A percentile compares a stretch with the other conserved stretches of the same genome.
Conservation (phyloP, 1,140 invertebrate species). For the Ips typographus region DNA sequence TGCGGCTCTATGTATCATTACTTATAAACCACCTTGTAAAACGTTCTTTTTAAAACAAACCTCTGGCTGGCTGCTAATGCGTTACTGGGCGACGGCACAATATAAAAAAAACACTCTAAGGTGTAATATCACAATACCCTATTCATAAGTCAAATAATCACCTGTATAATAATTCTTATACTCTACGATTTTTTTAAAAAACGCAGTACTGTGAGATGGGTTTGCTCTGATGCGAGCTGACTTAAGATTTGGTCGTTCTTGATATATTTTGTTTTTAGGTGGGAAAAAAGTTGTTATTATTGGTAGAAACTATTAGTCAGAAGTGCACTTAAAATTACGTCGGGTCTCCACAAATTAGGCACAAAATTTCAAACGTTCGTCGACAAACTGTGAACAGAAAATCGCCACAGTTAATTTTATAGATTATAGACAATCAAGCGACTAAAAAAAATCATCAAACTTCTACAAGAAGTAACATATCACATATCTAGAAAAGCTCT, state of each 20-base stretch:
- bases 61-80: not conserved
- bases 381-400: too few species aligned
- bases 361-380: not conserved
- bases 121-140: constrained; percentile 30
- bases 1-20: too few species aligned
- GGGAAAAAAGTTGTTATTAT: too few species aligned
- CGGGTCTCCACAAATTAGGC: not conserved
- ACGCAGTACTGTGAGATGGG: not conserved
- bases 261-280: too few species aligned
- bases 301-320: not conserved
- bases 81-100: not conserved
- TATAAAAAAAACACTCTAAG: not conserved
- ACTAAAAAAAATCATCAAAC: too few species aligned
- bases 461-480: too few species aligned
- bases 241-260: not conserved
- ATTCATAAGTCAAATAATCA: constrained; percentile 22
- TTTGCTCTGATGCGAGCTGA: not conserved
- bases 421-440: too few species aligned
- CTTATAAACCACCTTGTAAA: not conserved
- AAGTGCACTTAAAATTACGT: not conserved
- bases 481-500: too few species aligned
- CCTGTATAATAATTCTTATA: constrained; percentile 22
- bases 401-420: too few species aligned
- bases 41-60: not conserved
- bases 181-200: not conserved